Evolutionary conservation across 2,113 vertebrate species (phyloP), one percentile per base, ranked within the genome.

Genomic region (Oostethus manadensis): DNA sequence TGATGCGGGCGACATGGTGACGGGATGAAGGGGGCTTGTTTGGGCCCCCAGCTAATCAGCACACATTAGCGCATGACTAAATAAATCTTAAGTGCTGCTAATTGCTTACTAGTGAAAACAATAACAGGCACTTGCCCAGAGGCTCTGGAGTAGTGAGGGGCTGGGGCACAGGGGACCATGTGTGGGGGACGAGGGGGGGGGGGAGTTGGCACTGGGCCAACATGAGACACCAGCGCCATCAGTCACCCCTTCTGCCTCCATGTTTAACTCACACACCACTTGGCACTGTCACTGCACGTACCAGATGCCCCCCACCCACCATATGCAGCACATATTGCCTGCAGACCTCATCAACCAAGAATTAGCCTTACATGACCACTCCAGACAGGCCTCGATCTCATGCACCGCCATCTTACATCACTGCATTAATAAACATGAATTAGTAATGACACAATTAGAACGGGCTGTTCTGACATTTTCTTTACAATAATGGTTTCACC

Each of bases 71-170:
- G 87, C 84, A 85, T 83, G 88, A 89, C 88, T 86, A 90, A 90
- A 90, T 88, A 90, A 88, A 90, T 89, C 84, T 84, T 84, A 85
- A 85, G 84, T 81, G 80, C 82, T 70, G 80, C 90, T 91, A 92
- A 91, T 92, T 91, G 88, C 76, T 81, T 83, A 83, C 79, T 86
- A 86, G 84, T 73, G 85, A 90, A 91, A 92, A 92, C 89, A 90
- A 89, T 89, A 88, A 89, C 87, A 79, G 84, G 80, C 77, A 82
- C 77, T 87, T 86, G 84, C 87, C 88, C 80, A 59, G 84, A 80
- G 89, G 89, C 82, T 78, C 78, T 51, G 61, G 57, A 70, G 80
- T 71, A 67, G 68, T 42, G 57, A 70, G 62, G 59, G 70, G 76
- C 64, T 66, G 62, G 68, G 80, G 70, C 77, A 65, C 73, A 54